Evolutionary conservation across 2,888 invertebrate genomes (phyloP), one percentile per base, ranked within the genome.

Genomic region (Melinaea marsaeus): DNA sequence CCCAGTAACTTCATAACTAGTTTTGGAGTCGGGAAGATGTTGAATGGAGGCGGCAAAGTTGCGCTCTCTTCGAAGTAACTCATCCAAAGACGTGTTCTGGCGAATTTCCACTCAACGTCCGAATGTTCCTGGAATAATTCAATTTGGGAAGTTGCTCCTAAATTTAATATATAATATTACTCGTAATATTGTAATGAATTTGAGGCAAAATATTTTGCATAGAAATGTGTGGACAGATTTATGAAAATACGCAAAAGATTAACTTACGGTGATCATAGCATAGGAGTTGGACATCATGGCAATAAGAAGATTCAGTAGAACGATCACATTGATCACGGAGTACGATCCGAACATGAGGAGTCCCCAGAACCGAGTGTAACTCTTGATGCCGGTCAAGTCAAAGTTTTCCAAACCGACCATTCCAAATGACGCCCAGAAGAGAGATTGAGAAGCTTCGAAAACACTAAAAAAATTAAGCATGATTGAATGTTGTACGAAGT

Each of bases 201-300:
- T 22, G 7, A 2, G 7, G 7, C 37, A 37, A 7, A 7, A 37
- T 37, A 37, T 37, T 37, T 6, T 37, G 4, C 3, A 37, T 37
- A 2, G 37, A 7, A 4, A 37, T 37, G 3, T 2, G 37, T 37
- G 7, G 7, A 37, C 7, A 37, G 7, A 6, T 37, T 37, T 37
- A 37, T 37, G 7, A 37, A 37, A 37, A 37, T 37, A 7, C 5
- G 2, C 7, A 42, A 42, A 42, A 42, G 9, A 6, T 48, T 35
- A 70, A 88, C 94, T 94, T 87, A 98, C 98, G 80, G 94, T 95
- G 77, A 98, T 98, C 88, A 95, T 94, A 57, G 97, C 95, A 80
- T 97, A 98, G 2, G 98, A 98, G 88, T 98, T 98, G 75, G 97
- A 97, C 98, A 98, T 98, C 98, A 98, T 99, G 73, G 98, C 98